These are phyloP conservation scores for Leptopilina clavipes DNA, from an alignment of 1,140 invertebrate genomes.

Conservation along the genomic window DNA sequence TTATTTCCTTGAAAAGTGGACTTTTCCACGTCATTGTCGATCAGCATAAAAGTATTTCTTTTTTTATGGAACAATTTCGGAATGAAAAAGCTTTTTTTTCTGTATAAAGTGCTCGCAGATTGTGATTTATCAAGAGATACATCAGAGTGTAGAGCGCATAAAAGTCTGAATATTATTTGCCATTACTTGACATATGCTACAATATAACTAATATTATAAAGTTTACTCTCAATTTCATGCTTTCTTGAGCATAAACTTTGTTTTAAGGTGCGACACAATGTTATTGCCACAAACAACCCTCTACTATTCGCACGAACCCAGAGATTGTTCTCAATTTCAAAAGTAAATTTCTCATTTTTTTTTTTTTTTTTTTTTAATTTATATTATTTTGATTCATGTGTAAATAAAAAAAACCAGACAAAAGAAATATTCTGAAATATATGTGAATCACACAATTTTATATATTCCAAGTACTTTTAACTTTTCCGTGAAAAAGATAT, in stretches of 20 bases:
- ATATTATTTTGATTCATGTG: too few relatives aligned
- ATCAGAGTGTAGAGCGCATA: not conserved
- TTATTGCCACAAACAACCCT: not conserved
- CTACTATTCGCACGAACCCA: too few relatives aligned
- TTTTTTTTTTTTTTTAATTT: too few relatives aligned
- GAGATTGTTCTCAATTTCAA: too few relatives aligned
- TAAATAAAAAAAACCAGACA: not conserved
- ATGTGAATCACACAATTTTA: too few relatives aligned
- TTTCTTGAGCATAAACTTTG: not conserved
- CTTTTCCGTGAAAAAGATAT: not conserved
- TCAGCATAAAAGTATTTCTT: not conserved
- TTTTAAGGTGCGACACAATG: not conserved
- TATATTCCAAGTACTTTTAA: not conserved
- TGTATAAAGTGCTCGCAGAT: not conserved
- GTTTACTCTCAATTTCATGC: slow-evolving; percentile 1
- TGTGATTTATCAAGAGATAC: not conserved
- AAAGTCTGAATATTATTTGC: slow-evolving; percentile 10
- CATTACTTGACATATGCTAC: not conserved
- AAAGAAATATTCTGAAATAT: too few relatives aligned
- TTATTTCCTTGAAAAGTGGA: slow-evolving; percentile 5
- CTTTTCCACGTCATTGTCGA: slow-evolving; percentile 13
- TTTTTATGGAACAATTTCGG: slow-evolving; percentile 8
- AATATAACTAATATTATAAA: slow-evolving; percentile 10
- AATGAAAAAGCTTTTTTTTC: not conserved
- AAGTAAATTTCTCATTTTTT: too few relatives aligned